Evolutionary conservation across 1,140 invertebrate genomes (phyloP).

Genomic region (Meloidogyne floridensis): DNA sequence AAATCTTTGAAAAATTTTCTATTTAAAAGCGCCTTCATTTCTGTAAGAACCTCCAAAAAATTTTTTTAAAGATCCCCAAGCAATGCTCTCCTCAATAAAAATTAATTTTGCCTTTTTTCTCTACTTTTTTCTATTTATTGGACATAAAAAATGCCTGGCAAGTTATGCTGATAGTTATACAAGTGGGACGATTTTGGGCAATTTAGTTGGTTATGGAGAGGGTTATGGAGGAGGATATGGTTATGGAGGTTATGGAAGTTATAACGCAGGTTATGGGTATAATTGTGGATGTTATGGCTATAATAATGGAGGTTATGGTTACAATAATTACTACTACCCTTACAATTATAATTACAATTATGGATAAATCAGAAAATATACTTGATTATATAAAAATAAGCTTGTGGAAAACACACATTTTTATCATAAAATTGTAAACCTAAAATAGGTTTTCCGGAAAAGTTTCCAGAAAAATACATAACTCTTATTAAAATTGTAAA

Average conservation of each 20-base stretch:
- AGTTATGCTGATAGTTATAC: conserved; percentile 1
- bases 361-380: background rate
- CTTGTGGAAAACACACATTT: too few relatives aligned
- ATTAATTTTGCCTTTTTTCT: background rate
- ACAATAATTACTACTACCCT: background rate
- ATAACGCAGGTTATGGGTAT: background rate
- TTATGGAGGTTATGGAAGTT: background rate
- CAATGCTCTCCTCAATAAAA: background rate
- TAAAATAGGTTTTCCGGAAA: too few relatives aligned
- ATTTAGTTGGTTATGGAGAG: background rate
- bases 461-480: too few relatives aligned
- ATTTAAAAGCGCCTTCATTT: too few relatives aligned
- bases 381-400: too few relatives aligned
- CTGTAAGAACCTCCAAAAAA: too few relatives aligned
- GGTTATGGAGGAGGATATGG: too few relatives aligned
- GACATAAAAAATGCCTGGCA: background rate
- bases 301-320: background rate
- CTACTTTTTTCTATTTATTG: background rate
- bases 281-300: background rate
- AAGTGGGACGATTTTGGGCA: background rate
- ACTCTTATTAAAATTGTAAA: too few relatives aligned
- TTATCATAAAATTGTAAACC: too few relatives aligned
- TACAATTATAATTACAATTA: background rate
- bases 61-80: too few relatives aligned
- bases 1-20: too few relatives aligned